Conservation (phyloP, 2,113 vertebrate species). For the Alectura lathami region DNA sequence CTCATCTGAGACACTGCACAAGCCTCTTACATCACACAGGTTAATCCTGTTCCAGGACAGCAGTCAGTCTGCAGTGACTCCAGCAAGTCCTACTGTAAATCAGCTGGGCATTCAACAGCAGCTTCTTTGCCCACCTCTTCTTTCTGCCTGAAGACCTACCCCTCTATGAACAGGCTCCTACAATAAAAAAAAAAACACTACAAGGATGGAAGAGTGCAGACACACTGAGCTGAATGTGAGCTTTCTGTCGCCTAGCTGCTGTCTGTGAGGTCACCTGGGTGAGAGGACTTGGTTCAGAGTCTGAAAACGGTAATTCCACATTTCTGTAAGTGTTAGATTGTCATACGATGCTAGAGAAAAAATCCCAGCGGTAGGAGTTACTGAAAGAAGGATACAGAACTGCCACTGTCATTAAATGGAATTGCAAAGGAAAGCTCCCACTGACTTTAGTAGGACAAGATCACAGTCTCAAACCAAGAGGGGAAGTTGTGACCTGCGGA, state of each 20-base stretch:
- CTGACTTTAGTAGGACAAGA: not conserved
- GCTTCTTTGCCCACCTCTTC: not conserved
- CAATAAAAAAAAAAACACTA: not conserved
- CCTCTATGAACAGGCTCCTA: not conserved
- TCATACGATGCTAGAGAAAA: not conserved
- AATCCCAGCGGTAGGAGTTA: not conserved
- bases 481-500: not conserved
- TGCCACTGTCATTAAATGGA: not conserved
- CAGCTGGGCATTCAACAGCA: not conserved
- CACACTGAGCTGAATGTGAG: not conserved
- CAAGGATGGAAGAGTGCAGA: not conserved
- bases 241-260: not conserved
- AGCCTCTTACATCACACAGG: not conserved
- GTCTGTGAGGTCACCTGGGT: not conserved
- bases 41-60: not conserved
- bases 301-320: not conserved
- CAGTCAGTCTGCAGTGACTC: not conserved
- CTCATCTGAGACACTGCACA: not conserved
- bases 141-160: not conserved
- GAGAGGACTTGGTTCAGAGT: not conserved
- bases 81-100: not conserved
- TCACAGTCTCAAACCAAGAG: not conserved
- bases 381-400: not conserved
- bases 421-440: conserved; percentile 11
- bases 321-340: not conserved